phyloP scores from a whole-genome alignment of 2,113 vertebrate genomes.

The Corythornis vintsioides region DNA sequence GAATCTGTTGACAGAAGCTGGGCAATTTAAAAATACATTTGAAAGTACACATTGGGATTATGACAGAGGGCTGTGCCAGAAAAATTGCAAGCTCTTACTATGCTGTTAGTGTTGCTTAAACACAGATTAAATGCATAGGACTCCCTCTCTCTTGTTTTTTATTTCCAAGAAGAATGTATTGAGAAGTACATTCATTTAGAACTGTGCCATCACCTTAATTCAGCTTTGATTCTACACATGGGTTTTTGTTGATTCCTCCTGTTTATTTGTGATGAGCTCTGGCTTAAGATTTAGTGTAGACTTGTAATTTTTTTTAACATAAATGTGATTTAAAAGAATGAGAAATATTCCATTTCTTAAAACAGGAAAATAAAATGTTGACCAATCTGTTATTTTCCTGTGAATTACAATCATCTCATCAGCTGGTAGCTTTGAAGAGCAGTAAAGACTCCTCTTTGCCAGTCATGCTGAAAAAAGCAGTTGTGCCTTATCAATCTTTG shows the following conservation, averaged over 20 bases:
- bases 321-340: not conserved
- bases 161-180: not conserved
- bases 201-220: not conserved
- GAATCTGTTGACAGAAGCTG: conserved; percentile 39
- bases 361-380: not conserved
- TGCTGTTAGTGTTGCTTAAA: conserved; percentile 26
- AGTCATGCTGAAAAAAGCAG: not conserved
- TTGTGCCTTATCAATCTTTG: not conserved
- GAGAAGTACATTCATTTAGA: not conserved
- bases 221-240: not conserved
- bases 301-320: not conserved
- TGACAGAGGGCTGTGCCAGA: conserved; percentile 24
- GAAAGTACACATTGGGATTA: conserved; percentile 47
- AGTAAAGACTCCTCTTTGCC: not conserved
- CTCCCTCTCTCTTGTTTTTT: not conserved
- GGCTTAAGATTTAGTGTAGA: not conserved
- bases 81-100: conserved; percentile 45
- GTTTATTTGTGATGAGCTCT: not conserved
- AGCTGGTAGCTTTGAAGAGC: not conserved
- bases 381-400: not conserved
- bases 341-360: not conserved
- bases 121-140: not conserved
- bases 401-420: not conserved
- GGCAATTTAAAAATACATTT: conserved; percentile 55
- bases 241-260: not conserved